Percentiles rank a stretch among this genome's conserved stretches.
These are phyloP conservation scores for Eremobia ochroleuca DNA, from an alignment of 2,888 invertebrate genomes.

Conservation along the genomic window DNA sequence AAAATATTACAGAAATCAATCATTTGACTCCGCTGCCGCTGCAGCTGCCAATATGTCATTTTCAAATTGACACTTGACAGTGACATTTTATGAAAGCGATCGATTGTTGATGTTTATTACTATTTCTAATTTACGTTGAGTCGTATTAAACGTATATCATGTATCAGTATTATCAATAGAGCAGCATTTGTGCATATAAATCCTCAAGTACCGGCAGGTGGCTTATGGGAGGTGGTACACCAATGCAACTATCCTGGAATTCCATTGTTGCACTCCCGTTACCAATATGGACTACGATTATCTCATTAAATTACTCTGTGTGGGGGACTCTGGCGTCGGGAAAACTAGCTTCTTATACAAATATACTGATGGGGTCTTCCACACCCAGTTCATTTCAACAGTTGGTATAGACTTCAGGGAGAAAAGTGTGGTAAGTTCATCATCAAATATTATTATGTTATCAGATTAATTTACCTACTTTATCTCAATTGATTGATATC, in stretches of 20 bases:
- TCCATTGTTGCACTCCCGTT: constrained; percentile 19
- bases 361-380: constrained; percentile 98
- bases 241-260: constrained; percentile 44
- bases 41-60: constrained; percentile 7
- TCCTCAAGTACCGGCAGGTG: not conserved
- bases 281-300: constrained; percentile 96
- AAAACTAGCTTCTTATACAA: constrained; percentile 99
- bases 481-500: constrained; percentile 44
- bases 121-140: constrained; percentile 4
- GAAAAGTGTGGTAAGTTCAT: constrained; percentile 95
- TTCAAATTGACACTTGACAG: constrained; percentile 25
- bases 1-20: constrained; percentile 1
- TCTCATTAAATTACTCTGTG: constrained; percentile 97
- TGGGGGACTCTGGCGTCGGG: constrained; percentile 99
- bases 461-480: constrained; percentile 24
- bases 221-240: constrained; percentile 19
- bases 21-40: not conserved
- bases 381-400: constrained; percentile 98
- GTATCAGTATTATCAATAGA: constrained; percentile 24
- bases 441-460: constrained; percentile 21
- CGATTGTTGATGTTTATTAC: constrained; percentile 62
- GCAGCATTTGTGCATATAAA: not conserved
- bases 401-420: constrained; percentile 99
- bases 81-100: constrained; percentile 50
- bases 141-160: constrained; percentile 13